Evolutionary conservation across 1,140 invertebrate genomes (phyloP).

Genomic region (Dreissena rostriformis): DNA sequence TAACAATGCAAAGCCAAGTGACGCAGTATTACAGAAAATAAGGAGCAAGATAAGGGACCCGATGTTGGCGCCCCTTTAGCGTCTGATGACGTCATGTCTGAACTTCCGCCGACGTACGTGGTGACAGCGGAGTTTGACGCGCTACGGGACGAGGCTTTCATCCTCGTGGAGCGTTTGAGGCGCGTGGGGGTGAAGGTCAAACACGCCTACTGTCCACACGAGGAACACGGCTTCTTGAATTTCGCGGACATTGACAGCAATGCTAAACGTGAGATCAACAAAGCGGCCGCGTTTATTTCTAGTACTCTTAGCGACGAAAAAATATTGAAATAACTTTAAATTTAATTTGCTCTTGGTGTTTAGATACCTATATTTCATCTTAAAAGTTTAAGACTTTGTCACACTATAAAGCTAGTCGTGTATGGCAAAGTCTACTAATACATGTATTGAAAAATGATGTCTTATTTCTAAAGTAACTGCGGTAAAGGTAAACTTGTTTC

Average conservation of each 20-base stretch:
- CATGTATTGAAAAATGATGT: too few relatives aligned
- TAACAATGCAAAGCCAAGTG: not conserved
- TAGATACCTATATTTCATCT: too few relatives aligned
- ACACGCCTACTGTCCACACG: not conserved
- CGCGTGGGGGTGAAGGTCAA: slow-evolving; percentile 50
- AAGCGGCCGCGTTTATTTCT: not conserved
- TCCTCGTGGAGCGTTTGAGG: slow-evolving; percentile 59
- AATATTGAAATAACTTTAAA: too few relatives aligned
- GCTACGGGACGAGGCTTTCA: slow-evolving; percentile 62
- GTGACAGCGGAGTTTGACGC: slow-evolving; percentile 60
- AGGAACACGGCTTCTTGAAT: slow-evolving; percentile 29
- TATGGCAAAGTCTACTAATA: too few relatives aligned
- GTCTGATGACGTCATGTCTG: slow-evolving; percentile 22
- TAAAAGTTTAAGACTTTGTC: too few relatives aligned
- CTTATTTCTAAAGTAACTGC: too few relatives aligned
- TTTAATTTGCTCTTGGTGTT: too few relatives aligned
- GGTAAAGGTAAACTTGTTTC: too few relatives aligned
- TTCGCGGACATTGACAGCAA: not conserved
- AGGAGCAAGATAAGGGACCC: slow-evolving; percentile 19
- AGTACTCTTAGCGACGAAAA: not conserved
- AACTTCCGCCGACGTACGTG: slow-evolving; percentile 55
- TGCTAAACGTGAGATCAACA: not conserved
- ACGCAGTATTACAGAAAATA: not conserved
- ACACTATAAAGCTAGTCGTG: too few relatives aligned
- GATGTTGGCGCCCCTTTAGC: slow-evolving; percentile 48